Conservation (phyloP, 1,140 invertebrate genomes). For the Drosophila prosaltans region DNA sequence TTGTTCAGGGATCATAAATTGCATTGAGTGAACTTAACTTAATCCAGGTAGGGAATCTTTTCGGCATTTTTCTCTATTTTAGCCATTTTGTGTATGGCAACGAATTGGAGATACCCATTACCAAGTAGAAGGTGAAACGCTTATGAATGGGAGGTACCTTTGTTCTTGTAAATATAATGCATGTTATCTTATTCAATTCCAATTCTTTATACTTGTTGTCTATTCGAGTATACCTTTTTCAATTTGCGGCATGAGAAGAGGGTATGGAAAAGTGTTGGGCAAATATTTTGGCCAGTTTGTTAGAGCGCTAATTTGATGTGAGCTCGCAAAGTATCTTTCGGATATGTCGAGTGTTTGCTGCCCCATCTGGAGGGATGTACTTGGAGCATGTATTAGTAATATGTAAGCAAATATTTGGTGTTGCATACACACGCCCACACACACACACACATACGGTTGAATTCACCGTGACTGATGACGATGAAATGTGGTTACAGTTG, state of each 20-base stretch:
- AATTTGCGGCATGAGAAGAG: neutral
- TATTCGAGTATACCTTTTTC: neutral
- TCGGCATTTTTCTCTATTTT: neutral
- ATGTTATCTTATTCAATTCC: too few relatives aligned
- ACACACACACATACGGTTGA: neutral
- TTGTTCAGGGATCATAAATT: conserved; percentile 1
- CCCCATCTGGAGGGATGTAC: neutral
- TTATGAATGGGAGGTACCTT: too few relatives aligned
- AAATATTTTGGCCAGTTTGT: conserved; percentile 46
- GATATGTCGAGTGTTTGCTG: conserved; percentile 20
- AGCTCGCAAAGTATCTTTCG: conserved; percentile 29
- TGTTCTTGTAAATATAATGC: too few relatives aligned
- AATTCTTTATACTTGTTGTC: too few relatives aligned
- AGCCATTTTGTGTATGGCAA: too few relatives aligned
- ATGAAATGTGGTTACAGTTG: conserved; percentile 7
- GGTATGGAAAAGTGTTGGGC: conserved; percentile 38
- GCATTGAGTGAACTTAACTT: conserved; percentile 12
- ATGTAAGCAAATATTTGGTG: conserved; percentile 52
- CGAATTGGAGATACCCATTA: too few relatives aligned
- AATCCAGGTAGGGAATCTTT: neutral
- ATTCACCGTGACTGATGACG: conserved; percentile 3
- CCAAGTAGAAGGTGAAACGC: too few relatives aligned
- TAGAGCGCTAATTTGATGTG: conserved; percentile 53
- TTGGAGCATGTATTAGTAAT: conserved; percentile 26
- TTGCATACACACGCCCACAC: neutral